Conservation (phyloP, 23 tunicate species). For the Halocynthia aurantium region DNA sequence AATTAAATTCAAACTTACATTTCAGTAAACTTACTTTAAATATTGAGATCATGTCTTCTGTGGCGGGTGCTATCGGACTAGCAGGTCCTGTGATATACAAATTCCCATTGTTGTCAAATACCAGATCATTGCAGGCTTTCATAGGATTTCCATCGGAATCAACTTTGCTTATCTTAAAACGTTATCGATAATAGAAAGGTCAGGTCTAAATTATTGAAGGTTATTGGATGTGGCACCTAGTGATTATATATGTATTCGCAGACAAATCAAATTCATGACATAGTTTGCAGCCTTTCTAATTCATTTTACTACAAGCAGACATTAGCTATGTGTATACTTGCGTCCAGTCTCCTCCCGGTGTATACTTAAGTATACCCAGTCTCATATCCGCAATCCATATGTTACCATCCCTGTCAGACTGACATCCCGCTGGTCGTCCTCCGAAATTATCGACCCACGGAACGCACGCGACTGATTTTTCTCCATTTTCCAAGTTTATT, state of each 20-base stretch:
- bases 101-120: constrained; percentile 67
- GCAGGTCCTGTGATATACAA: constrained; percentile 78
- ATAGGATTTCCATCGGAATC: constrained; percentile 56
- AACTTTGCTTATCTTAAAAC: constrained; percentile 36
- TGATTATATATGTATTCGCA: too few relatives aligned
- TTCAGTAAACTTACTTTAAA: constrained; percentile 12
- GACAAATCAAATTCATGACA: too few relatives aligned
- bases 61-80: constrained; percentile 42
- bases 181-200: too few relatives aligned
- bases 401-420: constrained; percentile 32
- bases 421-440: constrained; percentile 61
- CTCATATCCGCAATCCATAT: constrained; percentile 23
- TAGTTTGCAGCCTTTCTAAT: too few relatives aligned
- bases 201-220: too few relatives aligned
- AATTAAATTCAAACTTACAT: neutral
- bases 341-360: neutral
- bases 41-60: constrained; percentile 33
- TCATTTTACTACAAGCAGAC: too few relatives aligned
- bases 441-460: constrained; percentile 47
- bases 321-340: neutral
- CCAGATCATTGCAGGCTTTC: constrained; percentile 55
- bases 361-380: neutral
- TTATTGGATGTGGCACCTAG: too few relatives aligned
- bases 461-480: constrained; percentile 14
- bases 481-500: constrained; percentile 23